Evolutionary conservation across 1,140 invertebrate genomes (phyloP), one percentile per base, ranked within the genome.

Genomic region (Coptotermes formosanus): DNA sequence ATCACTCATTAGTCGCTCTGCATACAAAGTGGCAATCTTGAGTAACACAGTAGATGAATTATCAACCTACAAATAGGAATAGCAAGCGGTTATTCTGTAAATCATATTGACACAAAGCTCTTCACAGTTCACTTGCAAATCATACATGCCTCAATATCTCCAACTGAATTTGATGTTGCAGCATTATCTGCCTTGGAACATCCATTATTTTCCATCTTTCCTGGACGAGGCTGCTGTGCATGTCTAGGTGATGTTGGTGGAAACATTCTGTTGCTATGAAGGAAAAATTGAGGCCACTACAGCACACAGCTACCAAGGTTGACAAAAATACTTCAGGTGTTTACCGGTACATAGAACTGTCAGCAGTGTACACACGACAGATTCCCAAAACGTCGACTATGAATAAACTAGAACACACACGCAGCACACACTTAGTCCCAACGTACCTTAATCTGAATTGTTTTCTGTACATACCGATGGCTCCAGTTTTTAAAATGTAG

Each of bases 1-100:
- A 90, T 98, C 97, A 90, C 96, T 97, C 94, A 98, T 96, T 88
- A 97, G 90, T 87, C 95, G 94, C 87, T 96, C 96, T 0, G 95
- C 95, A 91, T 97, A 97, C 1, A 97, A 90, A 69, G 93, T 94
- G 7, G 96, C 96, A 89, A 97, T 97, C 91, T 97, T 97, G 38
- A 94, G 91, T 45, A 97, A 90, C 3, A 97, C 94, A 88, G 94
- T 95, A 86, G 93, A 93, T 4, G 96, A 96, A 91, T 97, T 97
- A 88, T 97, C 96, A 88, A 96, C 94, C 95, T 96, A 88, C 87
- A 86, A 86, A 89, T 21, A 55, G 52, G 19, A 55, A 55, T 21
- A 21, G 14, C 14, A 55, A 55, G 19, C 19, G 52, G 52, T 55
- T 55, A 19, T 21, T 19, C 14, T 21, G 19, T 55, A 55, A 55